These are phyloP conservation scores for Andrena praecox DNA, from an alignment of 2,888 invertebrate species.

Conservation along the genomic window DNA sequence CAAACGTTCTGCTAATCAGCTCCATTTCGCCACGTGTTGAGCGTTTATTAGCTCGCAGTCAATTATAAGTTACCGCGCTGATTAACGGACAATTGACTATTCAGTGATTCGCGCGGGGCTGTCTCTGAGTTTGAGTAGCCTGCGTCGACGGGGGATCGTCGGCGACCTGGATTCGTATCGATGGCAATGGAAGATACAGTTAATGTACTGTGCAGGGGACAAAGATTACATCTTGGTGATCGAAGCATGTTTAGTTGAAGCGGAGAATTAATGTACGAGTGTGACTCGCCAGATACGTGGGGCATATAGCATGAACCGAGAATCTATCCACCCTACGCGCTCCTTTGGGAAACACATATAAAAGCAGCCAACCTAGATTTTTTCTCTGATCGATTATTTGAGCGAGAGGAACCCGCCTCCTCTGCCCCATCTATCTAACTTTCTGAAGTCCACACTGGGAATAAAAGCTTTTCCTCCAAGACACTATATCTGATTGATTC, in stretches of 20 bases:
- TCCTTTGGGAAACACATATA: slow-evolving; percentile 69
- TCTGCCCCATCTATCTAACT: slow-evolving; percentile 18
- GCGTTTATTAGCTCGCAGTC: not conserved
- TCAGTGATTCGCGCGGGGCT: not conserved
- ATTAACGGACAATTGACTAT: slow-evolving; percentile 27
- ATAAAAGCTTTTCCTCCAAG: not conserved
- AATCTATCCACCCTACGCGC: slow-evolving; percentile 52
- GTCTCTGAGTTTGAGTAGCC: not conserved
- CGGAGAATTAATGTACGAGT: slow-evolving; percentile 58
- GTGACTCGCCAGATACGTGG: slow-evolving; percentile 51
- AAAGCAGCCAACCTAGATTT: slow-evolving; percentile 66
- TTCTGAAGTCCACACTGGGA: slow-evolving; percentile 27
- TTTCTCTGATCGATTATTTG: slow-evolving; percentile 61
- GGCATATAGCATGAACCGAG: slow-evolving; percentile 52
- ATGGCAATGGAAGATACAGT: no score
- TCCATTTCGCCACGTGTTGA: slow-evolving; percentile 33
- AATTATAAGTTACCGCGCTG: slow-evolving; percentile 13
- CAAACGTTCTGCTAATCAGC: slow-evolving; percentile 54
- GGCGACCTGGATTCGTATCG: no score
- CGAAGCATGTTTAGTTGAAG: slow-evolving; percentile 48
- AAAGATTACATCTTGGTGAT: no score
- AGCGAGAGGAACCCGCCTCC: slow-evolving; percentile 21
- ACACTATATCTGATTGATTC: no score
- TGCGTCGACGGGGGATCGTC: not conserved
- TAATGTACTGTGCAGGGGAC: no score